Evolutionary conservation across 1,140 invertebrate genomes (phyloP).

Genomic region (Chlorops oryzae): DNA sequence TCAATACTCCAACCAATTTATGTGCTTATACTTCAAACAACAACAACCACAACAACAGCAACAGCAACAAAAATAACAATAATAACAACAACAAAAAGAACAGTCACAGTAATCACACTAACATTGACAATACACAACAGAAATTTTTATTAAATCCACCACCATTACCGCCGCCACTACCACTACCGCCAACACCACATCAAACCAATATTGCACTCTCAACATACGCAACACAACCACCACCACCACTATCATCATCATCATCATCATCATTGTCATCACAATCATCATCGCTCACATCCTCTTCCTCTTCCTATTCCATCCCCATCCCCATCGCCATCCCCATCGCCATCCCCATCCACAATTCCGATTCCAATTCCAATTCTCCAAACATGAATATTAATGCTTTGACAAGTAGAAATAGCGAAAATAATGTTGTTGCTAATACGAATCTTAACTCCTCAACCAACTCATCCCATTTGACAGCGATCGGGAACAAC

Average conservation of each 20-base stretch:
- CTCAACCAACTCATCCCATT: too few species aligned
- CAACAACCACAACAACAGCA: too few species aligned
- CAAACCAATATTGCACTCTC: conserved; percentile 3
- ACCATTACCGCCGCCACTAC: conserved; percentile 15
- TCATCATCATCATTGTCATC: neutral
- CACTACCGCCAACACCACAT: neutral
- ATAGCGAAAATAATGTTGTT: too few species aligned
- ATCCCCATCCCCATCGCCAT: too few species aligned
- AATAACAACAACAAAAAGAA: conserved; percentile 15
- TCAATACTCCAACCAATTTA: conserved; percentile 6
- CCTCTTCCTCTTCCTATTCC: neutral
- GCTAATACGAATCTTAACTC: too few species aligned
- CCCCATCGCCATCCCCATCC: neutral
- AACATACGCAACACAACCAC: neutral
- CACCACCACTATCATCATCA: neutral
- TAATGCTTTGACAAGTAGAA: neutral
- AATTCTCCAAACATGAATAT: neutral
- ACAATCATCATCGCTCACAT: conserved; percentile 1
- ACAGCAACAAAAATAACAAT: conserved; percentile 13
- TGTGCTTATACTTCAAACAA: neutral
- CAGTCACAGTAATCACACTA: conserved; percentile 4
- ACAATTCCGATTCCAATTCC: neutral
- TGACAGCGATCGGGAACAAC: too few species aligned
- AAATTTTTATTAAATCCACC: too few species aligned
- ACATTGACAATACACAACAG: neutral